Evolutionary conservation across 2,888 invertebrate genomes (phyloP).

Genomic region (Standfussiana lucernea): DNA sequence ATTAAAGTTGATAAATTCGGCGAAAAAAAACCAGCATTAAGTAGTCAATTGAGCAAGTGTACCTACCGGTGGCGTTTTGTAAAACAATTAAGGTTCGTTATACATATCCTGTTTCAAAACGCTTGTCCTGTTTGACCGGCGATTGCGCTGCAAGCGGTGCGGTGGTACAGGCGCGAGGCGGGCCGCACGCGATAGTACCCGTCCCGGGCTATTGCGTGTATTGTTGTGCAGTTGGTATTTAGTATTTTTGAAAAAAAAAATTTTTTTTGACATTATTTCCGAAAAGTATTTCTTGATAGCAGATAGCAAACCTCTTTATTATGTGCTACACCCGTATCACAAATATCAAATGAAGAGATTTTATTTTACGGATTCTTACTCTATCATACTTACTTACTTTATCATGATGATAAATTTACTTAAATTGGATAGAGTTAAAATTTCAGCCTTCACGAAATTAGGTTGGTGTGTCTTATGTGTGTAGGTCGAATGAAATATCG

Average conservation of each 20-base stretch:
- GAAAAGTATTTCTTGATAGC: neutral
- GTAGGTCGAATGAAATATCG: neutral
- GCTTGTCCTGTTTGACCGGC: slow-evolving; percentile 49
- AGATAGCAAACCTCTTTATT: neutral
- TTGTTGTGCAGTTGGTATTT: slow-evolving; percentile 9
- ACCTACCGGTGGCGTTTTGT: slow-evolving; percentile 45
- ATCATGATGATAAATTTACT: too few relatives aligned
- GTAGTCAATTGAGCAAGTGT: slow-evolving; percentile 46
- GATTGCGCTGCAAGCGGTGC: slow-evolving; percentile 31
- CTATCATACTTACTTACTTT: too few relatives aligned
- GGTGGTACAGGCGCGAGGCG: slow-evolving; percentile 51
- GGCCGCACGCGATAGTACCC: slow-evolving; percentile 56
- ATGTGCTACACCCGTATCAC: neutral
- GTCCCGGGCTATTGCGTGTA: slow-evolving; percentile 45
- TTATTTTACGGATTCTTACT: too few relatives aligned
- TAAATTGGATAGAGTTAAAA: neutral
- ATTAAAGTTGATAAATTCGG: slow-evolving; percentile 42
- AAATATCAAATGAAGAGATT: neutral
- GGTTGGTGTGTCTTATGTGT: neutral
- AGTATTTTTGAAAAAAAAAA: neutral
- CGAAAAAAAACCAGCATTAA: slow-evolving; percentile 32
- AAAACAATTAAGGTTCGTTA: slow-evolving; percentile 63
- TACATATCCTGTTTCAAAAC: slow-evolving; percentile 66
- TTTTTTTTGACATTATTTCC: neutral
- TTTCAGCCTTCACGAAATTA: neutral